Evolutionary conservation across 92 coral and sea anemone species (phyloP).

Genomic region (Micromussa lordhowensis): DNA sequence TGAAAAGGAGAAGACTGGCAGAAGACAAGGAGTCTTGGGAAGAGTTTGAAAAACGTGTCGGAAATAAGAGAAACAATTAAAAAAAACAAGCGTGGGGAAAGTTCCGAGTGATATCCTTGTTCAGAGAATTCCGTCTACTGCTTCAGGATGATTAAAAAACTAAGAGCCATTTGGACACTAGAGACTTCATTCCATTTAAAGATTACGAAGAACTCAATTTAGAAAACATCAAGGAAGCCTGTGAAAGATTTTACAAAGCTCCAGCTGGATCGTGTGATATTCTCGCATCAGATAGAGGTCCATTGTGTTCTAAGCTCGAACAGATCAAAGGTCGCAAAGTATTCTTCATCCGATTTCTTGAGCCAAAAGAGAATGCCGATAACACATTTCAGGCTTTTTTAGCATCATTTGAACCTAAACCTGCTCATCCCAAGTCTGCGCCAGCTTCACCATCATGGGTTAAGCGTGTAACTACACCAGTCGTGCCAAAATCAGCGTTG

Average conservation of each 20-base stretch:
- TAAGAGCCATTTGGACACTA: constrained; percentile 64
- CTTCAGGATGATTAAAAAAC: constrained; percentile 58
- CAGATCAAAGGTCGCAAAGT: constrained; percentile 66
- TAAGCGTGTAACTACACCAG: neutral
- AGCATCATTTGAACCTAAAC: neutral
- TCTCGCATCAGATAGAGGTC: constrained; percentile 70
- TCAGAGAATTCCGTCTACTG: constrained; percentile 50
- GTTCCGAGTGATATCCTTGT: constrained; percentile 45
- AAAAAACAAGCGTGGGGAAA: constrained; percentile 18
- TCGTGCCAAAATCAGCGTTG: neutral
- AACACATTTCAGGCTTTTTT: no score
- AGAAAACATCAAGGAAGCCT: constrained; percentile 60
- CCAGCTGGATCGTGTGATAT: constrained; percentile 9
- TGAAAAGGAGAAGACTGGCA: no score
- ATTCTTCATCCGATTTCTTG: constrained; percentile 43
- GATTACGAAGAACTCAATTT: constrained; percentile 55
- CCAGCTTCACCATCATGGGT: neutral
- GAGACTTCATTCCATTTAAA: constrained; percentile 57
- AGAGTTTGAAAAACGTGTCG: constrained; percentile 67
- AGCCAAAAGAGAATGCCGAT: neutral
- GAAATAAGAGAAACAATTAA: constrained; percentile 41
- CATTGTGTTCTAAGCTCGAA: constrained; percentile 66
- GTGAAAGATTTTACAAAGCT: constrained; percentile 55
- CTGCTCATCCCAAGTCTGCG: neutral
- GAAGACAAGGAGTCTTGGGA: constrained; percentile 52